Conservation (phyloP, 2,888 invertebrate genomes). For the Callyntrura guangdongensis region DNA sequence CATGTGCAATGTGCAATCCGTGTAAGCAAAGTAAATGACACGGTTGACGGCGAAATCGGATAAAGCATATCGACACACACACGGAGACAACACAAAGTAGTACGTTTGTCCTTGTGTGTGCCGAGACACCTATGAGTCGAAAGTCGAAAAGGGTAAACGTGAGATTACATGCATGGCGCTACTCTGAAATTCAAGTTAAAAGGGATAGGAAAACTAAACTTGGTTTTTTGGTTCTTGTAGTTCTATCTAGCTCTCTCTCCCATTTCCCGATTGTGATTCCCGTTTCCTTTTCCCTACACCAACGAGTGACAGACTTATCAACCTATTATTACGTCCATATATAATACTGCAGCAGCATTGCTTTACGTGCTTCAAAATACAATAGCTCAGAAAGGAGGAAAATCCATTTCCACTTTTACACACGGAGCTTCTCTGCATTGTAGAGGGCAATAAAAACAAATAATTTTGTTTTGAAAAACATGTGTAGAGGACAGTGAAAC, state of each 20-base stretch:
- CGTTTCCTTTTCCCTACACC: neutral
- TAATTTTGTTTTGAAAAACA: too few species aligned
- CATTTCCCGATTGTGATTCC: neutral
- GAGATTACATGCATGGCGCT: conserved; percentile 17
- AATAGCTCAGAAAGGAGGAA: neutral
- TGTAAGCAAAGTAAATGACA: too few species aligned
- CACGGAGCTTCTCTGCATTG: neutral
- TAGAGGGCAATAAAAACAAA: neutral
- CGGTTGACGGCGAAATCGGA: neutral
- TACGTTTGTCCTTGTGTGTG: neutral
- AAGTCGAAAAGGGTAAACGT: neutral
- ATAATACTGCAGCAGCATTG: too few species aligned
- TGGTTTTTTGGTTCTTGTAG: neutral
- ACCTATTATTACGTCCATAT: neutral
- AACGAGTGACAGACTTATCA: conserved; percentile 14
- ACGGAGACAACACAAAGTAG: neutral
- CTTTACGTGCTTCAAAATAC: neutral
- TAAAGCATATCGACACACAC: neutral
- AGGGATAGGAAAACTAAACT: conserved; percentile 28
- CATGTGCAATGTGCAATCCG: neutral
- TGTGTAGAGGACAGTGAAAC: too few species aligned
- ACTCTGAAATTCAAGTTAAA: conserved; percentile 60
- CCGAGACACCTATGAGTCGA: conserved; percentile 41
- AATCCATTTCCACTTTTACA: neutral
- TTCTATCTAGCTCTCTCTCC: neutral